Conservation (phyloP, 1,140 invertebrate genomes). For the Eumaeus atala region DNA sequence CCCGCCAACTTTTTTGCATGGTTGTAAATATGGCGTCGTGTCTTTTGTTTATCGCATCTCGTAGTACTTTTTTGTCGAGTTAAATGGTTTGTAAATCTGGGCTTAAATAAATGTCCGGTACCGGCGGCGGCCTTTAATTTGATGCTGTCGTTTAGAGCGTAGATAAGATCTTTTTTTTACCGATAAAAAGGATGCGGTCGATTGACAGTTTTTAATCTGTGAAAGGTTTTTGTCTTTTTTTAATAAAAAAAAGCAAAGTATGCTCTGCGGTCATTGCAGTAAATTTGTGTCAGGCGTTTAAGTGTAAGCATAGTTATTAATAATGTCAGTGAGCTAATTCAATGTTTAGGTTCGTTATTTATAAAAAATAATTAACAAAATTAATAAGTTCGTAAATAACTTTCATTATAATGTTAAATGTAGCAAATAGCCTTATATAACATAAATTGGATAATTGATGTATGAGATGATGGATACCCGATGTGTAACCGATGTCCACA, state of each 20-base stretch:
- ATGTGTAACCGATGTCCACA: no score
- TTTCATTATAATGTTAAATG: no score
- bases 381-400: no score
- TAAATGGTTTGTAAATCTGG: conserved; percentile 49
- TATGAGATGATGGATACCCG: no score
- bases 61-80: conserved; percentile 25
- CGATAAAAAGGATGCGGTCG: conserved; percentile 27
- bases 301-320: no score
- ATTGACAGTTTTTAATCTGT: conserved; percentile 13
- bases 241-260: neutral
- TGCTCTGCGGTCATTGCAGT: conserved; percentile 1
- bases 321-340: no score
- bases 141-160: conserved; percentile 25
- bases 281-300: neutral
- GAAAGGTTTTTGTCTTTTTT: neutral
- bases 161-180: conserved; percentile 34
- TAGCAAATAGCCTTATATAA: no score
- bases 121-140: conserved; percentile 32
- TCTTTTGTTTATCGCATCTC: conserved; percentile 20
- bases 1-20: neutral
- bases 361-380: no score
- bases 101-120: conserved; percentile 5
- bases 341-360: no score
- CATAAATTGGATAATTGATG: no score
- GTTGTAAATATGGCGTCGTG: conserved; percentile 6